Evolutionary conservation across 37 sponge, comb jelly and placozoan species (phyloP).

Genomic region (Cladorhizidae sp.): DNA sequence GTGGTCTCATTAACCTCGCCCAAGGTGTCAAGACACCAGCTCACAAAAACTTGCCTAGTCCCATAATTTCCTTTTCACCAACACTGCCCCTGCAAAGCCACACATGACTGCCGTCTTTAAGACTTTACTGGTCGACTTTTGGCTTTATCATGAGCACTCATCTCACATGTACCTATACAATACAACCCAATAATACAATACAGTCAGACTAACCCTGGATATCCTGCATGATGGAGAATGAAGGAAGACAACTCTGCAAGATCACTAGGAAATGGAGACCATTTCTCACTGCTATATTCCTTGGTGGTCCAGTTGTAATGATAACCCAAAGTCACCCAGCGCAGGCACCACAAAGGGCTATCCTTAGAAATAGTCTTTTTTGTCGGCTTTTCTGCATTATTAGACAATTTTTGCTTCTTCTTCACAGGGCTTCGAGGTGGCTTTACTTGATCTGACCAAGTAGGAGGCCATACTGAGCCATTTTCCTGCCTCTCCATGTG

Average conservation of each 20-base stretch:
- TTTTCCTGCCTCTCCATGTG: constrained; percentile 52
- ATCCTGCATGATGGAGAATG: constrained; percentile 59
- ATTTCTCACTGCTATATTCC: constrained; percentile 49
- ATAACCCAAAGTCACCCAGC: constrained; percentile 95
- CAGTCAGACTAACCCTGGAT: constrained; percentile 60
- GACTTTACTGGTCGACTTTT: no score
- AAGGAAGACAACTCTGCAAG: constrained; percentile 67
- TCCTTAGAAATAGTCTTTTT: not conserved
- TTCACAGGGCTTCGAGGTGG: not conserved
- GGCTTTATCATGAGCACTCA: no score
- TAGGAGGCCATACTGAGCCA: constrained; percentile 65
- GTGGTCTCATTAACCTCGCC: no score
- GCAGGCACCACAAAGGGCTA: constrained; percentile 54
- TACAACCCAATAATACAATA: no score
- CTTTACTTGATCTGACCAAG: not conserved
- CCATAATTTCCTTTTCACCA: no score
- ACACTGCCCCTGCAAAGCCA: no score
- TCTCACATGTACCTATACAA: no score
- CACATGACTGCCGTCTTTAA: no score
- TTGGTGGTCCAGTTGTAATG: constrained; percentile 94
- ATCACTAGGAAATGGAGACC: constrained; percentile 75
- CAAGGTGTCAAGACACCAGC: no score
- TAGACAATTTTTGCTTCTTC: not conserved
- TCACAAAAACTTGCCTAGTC: no score
- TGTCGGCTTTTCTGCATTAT: not conserved